Evolutionary conservation across 1,140 invertebrate species (phyloP), one percentile per base, ranked within the genome.

Genomic region (Drosophila arawakana): DNA sequence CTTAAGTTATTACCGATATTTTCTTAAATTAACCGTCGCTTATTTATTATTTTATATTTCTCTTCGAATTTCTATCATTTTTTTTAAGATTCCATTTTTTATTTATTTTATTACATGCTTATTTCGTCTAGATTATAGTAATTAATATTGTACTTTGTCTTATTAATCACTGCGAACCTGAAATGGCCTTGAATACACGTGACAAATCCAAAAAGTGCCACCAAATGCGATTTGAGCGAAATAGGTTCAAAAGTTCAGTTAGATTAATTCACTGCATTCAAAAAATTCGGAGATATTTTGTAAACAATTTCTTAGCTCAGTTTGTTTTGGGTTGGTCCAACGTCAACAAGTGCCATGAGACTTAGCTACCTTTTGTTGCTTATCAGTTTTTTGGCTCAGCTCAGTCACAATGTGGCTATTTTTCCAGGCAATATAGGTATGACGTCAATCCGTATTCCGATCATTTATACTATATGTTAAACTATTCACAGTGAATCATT

Each of bases 341-440:
- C 35, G 61, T 15, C 62, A 78, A 62, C 78, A 81, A 81, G 80
- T 71, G 66, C 46, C 11, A 81, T 81, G 80, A 49, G 15, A 57
- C 47, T 81, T 30, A 10, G 35, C 2, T 39, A 15, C 15, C 2
- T 75, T 18, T 43, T 81, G 52, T 66, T 39, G 7, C 44, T 55
- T 37, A 55, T 55, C 43, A 58, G 10, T 8, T 9, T 59, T n/a
- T 18, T 60, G 39, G 10, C 50, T 13, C 15, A 15, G 49, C 11
- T 59, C 0, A 18, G 9, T 44, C 21, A 41, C 37, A 46, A n/a
- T 30, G 46, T 13, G 2, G 18, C 44, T 18, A 37, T 65, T 21
- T 60, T 63, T 18, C 66, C 62, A 3, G 62, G 58, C n/a, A 60
- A 67, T 5, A 81, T 73, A 46, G 78, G 79, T 81, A 41, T 9